Percentiles rank a stretch among this genome's conserved stretches.
Evolutionary conservation across 2,797 vertebrate species (phyloP).

Genomic region (Cuculus canorus): DNA sequence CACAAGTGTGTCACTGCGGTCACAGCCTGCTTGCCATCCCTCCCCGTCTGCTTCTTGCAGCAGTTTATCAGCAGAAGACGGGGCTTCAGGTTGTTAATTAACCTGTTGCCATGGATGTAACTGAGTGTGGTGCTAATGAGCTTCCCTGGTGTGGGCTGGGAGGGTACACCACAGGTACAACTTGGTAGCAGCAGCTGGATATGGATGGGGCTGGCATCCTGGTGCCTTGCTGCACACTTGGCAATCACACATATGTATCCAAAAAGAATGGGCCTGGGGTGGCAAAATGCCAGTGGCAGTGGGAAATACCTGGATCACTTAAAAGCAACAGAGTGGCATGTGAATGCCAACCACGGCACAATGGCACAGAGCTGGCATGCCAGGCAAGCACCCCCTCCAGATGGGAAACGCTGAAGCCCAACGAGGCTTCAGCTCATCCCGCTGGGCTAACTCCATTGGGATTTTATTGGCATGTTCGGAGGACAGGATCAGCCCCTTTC

Average conservation of each 20-base stretch:
- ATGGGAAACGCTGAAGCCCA: background rate
- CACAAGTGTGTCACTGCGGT: fast-evolving
- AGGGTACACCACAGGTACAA: fast-evolving
- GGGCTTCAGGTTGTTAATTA: background rate
- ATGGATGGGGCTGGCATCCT: background rate
- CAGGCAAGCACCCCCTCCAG: background rate
- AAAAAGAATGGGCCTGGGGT: fast-evolving
- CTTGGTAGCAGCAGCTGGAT: background rate
- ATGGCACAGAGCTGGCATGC: background rate
- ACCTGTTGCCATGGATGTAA: background rate
- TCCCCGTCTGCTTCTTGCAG: background rate
- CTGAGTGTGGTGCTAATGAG: fast-evolving
- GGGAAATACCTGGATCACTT: background rate
- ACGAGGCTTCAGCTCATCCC: background rate
- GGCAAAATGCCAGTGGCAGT: background rate
- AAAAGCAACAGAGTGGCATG: fast-evolving
- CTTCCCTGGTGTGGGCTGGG: background rate
- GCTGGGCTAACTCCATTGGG: fast-evolving
- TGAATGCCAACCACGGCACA: fast-evolving
- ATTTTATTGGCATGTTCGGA: background rate
- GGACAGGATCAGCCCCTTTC: background rate
- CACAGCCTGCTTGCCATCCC: fast-evolving
- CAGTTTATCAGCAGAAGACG: background rate
- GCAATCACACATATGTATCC: fast-evolving
- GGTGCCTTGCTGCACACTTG: background rate